phyloP scores from a whole-genome alignment of 1,140 invertebrate genomes.

The Cydia strobilella region DNA sequence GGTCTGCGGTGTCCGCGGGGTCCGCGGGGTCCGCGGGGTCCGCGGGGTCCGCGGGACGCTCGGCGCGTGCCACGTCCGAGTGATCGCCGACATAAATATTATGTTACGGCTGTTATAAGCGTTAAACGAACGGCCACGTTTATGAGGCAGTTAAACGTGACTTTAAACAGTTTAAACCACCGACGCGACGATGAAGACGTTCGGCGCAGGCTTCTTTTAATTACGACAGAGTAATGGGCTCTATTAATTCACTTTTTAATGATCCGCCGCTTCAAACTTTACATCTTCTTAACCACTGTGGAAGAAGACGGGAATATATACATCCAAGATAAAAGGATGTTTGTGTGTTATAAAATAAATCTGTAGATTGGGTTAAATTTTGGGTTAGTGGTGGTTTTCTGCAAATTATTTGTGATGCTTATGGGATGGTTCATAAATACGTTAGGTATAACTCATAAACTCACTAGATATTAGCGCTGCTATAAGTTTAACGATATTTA shows the following conservation, averaged over 20 bases:
- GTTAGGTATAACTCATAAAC: too few relatives aligned
- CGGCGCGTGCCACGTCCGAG: background rate
- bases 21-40: background rate
- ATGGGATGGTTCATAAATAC: too few relatives aligned
- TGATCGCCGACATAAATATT: slow-evolving; percentile 2
- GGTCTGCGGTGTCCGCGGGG: too few relatives aligned
- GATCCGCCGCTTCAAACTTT: background rate
- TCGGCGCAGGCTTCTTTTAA: background rate
- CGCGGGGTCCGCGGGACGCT: background rate
- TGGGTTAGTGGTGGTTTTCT: too few relatives aligned
- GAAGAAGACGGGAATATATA: background rate
- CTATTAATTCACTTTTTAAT: background rate
- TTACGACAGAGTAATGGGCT: background rate
- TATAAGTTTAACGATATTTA: too few relatives aligned
- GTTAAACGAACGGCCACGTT: slow-evolving; percentile 10
- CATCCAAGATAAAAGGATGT: too few relatives aligned
- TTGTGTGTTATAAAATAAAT: too few relatives aligned
- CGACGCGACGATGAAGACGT: background rate
- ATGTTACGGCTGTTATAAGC: background rate
- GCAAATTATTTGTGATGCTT: too few relatives aligned
- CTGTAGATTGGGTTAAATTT: too few relatives aligned
- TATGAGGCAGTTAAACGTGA: slow-evolving; percentile 3
- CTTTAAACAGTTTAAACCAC: background rate
- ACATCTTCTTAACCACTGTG: background rate
- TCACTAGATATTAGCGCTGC: too few relatives aligned